Conservation (phyloP, 2,113 vertebrate species). For the Delphinus delphis region DNA sequence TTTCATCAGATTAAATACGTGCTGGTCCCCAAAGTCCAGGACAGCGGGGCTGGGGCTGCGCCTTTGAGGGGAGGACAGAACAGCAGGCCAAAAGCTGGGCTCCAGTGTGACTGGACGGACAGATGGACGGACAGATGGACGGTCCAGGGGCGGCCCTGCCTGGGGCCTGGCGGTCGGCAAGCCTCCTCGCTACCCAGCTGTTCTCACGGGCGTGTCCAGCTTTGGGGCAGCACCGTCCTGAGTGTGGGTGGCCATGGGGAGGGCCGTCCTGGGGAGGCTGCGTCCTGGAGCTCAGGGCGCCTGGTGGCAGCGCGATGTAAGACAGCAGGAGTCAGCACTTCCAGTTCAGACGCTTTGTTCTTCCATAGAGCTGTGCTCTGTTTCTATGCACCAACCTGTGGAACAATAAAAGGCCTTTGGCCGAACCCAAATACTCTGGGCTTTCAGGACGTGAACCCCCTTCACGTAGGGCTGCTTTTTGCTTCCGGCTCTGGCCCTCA, state of each 20-base stretch:
- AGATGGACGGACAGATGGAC: too few species aligned
- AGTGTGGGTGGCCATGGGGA: background rate
- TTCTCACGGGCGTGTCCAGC: background rate
- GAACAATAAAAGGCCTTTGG: background rate
- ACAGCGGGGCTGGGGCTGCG: background rate
- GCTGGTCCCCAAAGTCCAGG: background rate
- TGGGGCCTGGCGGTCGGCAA: background rate
- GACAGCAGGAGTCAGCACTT: background rate
- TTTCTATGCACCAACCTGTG: background rate
- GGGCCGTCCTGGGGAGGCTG: background rate
- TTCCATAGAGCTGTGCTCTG: background rate
- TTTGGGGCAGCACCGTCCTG: background rate
- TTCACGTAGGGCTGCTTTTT: background rate
- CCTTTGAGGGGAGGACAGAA: background rate
- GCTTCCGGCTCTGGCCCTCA: background rate
- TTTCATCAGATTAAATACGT: background rate
- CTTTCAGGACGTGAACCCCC: background rate
- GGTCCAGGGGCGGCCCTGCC: background rate
- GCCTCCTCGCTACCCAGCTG: background rate
- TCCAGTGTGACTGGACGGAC: too few species aligned
- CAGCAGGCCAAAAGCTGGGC: background rate
- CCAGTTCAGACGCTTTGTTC: background rate
- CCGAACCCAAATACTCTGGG: background rate
- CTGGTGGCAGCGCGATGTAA: too few species aligned
- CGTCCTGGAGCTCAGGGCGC: background rate